Base-by-base conservation (phyloP, 2,888 invertebrate species). In the Torymus auratus region DNA sequence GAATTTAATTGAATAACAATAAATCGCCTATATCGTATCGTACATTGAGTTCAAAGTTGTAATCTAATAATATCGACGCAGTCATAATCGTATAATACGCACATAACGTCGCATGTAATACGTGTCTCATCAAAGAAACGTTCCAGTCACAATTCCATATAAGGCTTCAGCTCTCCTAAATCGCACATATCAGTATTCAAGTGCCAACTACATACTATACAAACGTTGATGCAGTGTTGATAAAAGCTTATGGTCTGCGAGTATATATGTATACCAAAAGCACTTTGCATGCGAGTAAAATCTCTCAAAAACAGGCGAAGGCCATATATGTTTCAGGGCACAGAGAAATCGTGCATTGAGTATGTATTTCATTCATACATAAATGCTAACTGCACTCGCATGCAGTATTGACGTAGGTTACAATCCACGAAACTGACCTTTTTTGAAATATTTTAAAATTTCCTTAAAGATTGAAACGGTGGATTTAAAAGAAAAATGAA, bases 151-250 rank as follows among this genome's bases (percentile, higher is more conserved):
- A 41, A 67, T 75, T 20, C 58, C 23, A 52, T 53, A 53, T 70
- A 77, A 50, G 76, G 64, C 70, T 77, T 77, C 76, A 11, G 41
- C 23, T 56, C 15, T 75, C 55, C 52, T 70, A 17, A 64, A 70
- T 70, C 70, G 56, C 52, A 64, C 56, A 23, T 56, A 67, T 70
- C 68, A 69, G 69, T 56, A 69, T 70, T 77, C 60, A 69, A 62
- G 23, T 23, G 50, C 23, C 20, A 76, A 53, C 52, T 15, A 14
- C 65, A 65, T 20, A n/a, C n/a, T n/a, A 53, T n/a, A 41, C 28
- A 15, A 17, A 28, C 10, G 15, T 55, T 11, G n/a, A 14, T 13
- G 14, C 3, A 7, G 15, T 28, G n/a, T 55, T 62, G 53, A 60
- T 67, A 68, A 50, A 75, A 17, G 28, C 7, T 7, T 41, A 41